A percentile compares a stretch with the other conserved stretches of the same genome.
Evolutionary conservation across 2,797 vertebrate species (phyloP).

Genomic region (Pampus argenteus): DNA sequence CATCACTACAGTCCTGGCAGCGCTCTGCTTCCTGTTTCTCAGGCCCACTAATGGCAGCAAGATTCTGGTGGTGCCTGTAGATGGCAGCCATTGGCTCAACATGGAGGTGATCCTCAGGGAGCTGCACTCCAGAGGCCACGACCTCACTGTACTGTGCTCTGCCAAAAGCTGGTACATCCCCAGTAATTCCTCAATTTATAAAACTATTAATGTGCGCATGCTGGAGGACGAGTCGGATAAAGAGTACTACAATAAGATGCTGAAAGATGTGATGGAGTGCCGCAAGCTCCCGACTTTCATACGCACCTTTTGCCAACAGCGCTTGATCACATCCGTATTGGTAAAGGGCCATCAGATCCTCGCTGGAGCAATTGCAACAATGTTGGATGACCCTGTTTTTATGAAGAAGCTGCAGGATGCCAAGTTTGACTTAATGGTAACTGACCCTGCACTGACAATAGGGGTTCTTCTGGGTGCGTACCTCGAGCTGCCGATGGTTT

Average conservation of each 20-base stretch:
- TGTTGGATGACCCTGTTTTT: slow-evolving; percentile 70
- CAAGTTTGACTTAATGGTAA: slow-evolving; percentile 78
- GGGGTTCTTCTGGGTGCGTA: slow-evolving; percentile 73
- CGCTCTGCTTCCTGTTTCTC: slow-evolving; percentile 48
- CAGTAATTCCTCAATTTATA: slow-evolving; percentile 62
- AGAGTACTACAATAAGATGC: slow-evolving; percentile 34
- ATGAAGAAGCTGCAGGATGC: slow-evolving; percentile 64
- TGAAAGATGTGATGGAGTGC: slow-evolving; percentile 46
- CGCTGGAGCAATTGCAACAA: slow-evolving; percentile 9
- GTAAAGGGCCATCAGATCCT: slow-evolving; percentile 11
- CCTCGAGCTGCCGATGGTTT: slow-evolving; percentile 77
- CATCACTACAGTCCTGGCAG: slow-evolving; percentile 21
- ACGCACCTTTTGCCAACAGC: slow-evolving; percentile 55
- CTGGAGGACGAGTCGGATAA: slow-evolving; percentile 48
- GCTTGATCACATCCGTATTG: slow-evolving; percentile 45
- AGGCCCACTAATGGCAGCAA: slow-evolving; percentile 46
- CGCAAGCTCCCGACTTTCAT: slow-evolving; percentile 43
- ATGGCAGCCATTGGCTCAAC: slow-evolving; percentile 83
- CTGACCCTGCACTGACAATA: slow-evolving; percentile 62
- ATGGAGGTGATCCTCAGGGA: slow-evolving; percentile 75
- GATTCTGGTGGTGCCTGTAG: slow-evolving; percentile 75
- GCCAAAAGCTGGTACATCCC: slow-evolving; percentile 75
- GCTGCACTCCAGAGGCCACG: slow-evolving; percentile 76
- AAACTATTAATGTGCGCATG: slow-evolving; percentile 47
- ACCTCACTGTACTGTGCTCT: slow-evolving; percentile 71